Percentiles rank a stretch among this genome's conserved stretches.
Conservation (phyloP, 2,797 vertebrate genomes). For the Numenius phaeopus region DNA sequence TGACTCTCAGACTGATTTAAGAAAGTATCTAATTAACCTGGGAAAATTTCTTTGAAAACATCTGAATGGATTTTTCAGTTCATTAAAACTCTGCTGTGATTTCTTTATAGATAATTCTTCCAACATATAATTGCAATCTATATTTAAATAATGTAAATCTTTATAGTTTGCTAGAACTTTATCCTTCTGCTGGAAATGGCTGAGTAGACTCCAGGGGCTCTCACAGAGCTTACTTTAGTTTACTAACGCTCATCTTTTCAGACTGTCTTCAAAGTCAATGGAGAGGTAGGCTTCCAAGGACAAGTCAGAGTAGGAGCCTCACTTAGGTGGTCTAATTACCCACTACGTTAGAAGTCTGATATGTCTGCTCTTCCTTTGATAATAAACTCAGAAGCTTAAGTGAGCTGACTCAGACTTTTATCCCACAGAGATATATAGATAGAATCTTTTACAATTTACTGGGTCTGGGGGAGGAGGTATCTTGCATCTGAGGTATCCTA, state of each 20-base stretch:
- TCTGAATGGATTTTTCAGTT: slow-evolving; percentile 19
- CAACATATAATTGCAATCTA: neutral
- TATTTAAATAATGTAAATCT: neutral
- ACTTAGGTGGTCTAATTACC: neutral
- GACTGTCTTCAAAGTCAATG: neutral
- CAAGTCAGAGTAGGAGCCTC: neutral
- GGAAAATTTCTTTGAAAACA: slow-evolving; percentile 36
- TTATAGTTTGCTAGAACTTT: neutral
- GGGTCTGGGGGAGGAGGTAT: fast-evolving
- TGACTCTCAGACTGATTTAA: slow-evolving; percentile 9
- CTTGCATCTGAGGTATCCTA: neutral
- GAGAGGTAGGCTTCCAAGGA: neutral
- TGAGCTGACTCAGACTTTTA: neutral
- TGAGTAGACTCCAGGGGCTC: neutral
- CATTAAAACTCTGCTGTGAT: neutral
- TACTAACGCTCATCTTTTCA: neutral
- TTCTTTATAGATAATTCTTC: slow-evolving; percentile 17
- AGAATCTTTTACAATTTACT: neutral
- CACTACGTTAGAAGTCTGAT: neutral
- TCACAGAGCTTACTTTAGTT: neutral
- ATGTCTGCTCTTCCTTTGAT: neutral
- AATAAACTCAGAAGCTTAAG: neutral
- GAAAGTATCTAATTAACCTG: slow-evolving; percentile 21
- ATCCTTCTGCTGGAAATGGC: neutral
- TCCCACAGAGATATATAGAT: neutral